Percentiles rank a stretch among this genome's conserved stretches.
Conservation (phyloP, 2,888 invertebrate species). For the Dryomyza anilis region DNA sequence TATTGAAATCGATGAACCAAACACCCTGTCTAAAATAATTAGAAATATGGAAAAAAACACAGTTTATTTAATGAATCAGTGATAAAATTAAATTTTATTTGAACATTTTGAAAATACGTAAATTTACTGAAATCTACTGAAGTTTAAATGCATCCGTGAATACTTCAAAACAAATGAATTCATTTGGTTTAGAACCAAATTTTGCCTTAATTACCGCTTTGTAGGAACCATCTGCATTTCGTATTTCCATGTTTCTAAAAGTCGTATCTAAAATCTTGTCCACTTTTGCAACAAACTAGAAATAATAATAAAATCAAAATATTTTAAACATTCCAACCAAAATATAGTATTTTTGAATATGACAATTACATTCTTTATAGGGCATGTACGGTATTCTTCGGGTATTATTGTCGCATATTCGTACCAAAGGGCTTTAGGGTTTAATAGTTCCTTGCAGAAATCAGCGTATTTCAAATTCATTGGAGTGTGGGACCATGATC, state of each 20-base stretch:
- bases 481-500: neutral
- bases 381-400: neutral
- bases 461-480: neutral
- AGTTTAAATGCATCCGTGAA: neutral
- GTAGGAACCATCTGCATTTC: neutral
- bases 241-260: neutral
- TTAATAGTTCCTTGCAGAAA: neutral
- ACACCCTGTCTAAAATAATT: too few relatives aligned
- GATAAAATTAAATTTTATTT: neutral
- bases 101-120: neutral
- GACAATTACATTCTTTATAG: neutral
- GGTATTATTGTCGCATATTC: neutral
- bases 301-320: too few relatives aligned
- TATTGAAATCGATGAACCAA: too few relatives aligned
- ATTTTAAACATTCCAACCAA: too few relatives aligned
- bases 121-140: neutral
- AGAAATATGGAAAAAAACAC: too few relatives aligned
- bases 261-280: too few relatives aligned
- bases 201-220: neutral
- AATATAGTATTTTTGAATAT: too few relatives aligned
- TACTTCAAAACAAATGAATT: neutral
- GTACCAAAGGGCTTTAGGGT: neutral
- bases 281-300: too few relatives aligned
- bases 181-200: neutral
- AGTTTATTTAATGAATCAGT: neutral